These are phyloP conservation scores for Stegastes partitus DNA, from an alignment of 2,113 vertebrate species.

Conservation along the genomic window DNA sequence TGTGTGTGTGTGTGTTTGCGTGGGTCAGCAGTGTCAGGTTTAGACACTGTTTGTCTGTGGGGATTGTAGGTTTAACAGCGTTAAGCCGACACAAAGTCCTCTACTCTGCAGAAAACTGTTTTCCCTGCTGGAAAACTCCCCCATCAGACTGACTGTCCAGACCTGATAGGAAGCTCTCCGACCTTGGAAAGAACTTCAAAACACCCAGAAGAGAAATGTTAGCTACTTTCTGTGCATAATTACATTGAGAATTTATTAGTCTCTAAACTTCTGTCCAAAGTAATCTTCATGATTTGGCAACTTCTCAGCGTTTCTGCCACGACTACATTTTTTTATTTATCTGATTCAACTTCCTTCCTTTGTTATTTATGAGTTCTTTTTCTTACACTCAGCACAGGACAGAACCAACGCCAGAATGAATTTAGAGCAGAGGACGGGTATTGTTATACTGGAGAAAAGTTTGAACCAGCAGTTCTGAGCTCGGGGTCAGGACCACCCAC, in stretches of 20 bases:
- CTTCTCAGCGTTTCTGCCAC: constrained; percentile 13
- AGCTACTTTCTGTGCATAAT: constrained; percentile 49
- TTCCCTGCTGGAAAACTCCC: constrained; percentile 63
- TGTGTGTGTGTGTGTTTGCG: constrained; percentile 44
- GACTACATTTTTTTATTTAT: constrained; percentile 5
- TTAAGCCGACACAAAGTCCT: constrained; percentile 80
- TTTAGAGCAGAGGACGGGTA: background rate
- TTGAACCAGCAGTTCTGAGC: constrained; percentile 41
- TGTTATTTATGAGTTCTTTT: constrained; percentile 47
- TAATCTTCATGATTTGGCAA: constrained; percentile 25
- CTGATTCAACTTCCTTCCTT: constrained; percentile 2
- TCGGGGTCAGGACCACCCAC: constrained; percentile 45
- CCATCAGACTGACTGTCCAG: constrained; percentile 69
- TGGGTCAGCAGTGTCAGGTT: constrained; percentile 81
- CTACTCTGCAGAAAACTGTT: constrained; percentile 78
- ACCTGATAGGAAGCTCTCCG: constrained; percentile 73
- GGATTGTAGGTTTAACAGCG: constrained; percentile 81
- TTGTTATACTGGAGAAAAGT: constrained; percentile 12
- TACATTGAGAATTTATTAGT: constrained; percentile 29
- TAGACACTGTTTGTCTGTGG: constrained; percentile 77
- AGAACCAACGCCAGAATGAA: constrained; percentile 21
- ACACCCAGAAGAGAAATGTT: constrained; percentile 50
- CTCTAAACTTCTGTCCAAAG: constrained; percentile 14
- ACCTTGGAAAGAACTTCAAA: constrained; percentile 73
- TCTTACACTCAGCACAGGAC: constrained; percentile 23